phyloP scores from a whole-genome alignment of 2,888 invertebrate genomes.

The Zygaena filipendulae region DNA sequence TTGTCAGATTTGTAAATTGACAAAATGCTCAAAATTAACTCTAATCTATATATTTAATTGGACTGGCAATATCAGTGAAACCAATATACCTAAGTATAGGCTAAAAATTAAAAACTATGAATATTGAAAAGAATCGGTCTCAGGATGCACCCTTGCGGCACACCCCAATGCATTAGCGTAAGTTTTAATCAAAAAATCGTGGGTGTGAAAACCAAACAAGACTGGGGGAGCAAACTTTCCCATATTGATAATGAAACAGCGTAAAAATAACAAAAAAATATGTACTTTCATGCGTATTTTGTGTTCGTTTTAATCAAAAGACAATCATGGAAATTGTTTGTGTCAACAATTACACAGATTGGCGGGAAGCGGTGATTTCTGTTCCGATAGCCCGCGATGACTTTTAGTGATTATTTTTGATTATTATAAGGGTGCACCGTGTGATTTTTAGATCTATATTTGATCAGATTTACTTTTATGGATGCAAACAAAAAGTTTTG shows the following conservation, averaged over 20 bases:
- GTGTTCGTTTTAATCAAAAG: constrained; percentile 45
- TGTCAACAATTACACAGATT: constrained; percentile 45
- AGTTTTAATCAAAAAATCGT: constrained; percentile 60
- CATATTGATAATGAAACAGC: constrained; percentile 62
- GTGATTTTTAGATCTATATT: too few relatives aligned
- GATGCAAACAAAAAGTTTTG: too few relatives aligned
- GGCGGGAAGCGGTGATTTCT: constrained; percentile 32
- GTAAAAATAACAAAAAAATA: constrained; percentile 41
- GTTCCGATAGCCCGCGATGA: constrained; percentile 29
- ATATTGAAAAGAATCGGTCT: constrained; percentile 38
- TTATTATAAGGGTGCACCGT: constrained; percentile 8
- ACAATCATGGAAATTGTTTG: constrained; percentile 44
- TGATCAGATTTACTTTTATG: too few relatives aligned
- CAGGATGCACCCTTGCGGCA: constrained; percentile 50
- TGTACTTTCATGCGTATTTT: constrained; percentile 36
- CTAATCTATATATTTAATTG: too few relatives aligned
- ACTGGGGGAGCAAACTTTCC: constrained; percentile 53
- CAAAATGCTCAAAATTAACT: too few relatives aligned
- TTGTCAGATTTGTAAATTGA: too few relatives aligned
- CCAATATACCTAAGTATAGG: too few relatives aligned
- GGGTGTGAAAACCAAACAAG: constrained; percentile 63
- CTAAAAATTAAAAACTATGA: constrained; percentile 16
- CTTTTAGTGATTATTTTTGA: constrained; percentile 35
- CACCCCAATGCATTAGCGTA: constrained; percentile 45
- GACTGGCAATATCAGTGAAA: too few relatives aligned